A percentile compares a stretch with the other conserved stretches of the same genome.
Evolutionary conservation across 2,888 invertebrate species (phyloP).

Genomic region (Atrina japonica): DNA sequence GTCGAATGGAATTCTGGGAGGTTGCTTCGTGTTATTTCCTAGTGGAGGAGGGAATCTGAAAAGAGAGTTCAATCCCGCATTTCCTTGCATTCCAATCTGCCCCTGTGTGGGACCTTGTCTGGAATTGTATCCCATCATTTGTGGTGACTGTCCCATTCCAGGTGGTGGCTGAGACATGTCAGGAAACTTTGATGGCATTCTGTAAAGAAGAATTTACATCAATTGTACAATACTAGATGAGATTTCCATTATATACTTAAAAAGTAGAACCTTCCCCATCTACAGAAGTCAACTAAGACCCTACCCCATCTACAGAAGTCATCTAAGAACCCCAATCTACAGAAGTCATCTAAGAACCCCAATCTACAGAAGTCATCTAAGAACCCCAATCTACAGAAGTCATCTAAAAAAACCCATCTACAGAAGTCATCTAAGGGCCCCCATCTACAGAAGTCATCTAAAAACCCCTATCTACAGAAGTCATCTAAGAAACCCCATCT

Average conservation of each 20-base stretch:
- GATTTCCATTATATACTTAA: background rate
- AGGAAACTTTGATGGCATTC: constrained; percentile 24
- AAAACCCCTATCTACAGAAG: no score
- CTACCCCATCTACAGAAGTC: no score
- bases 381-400: no score
- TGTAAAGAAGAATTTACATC: background rate
- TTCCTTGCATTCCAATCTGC: constrained; percentile 10
- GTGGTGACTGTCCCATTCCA: background rate
- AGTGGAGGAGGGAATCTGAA: constrained; percentile 25
- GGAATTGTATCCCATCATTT: constrained; percentile 5
- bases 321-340: no score
- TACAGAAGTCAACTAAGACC: no score
- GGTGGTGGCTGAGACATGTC: constrained; percentile 11
- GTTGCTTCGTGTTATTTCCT: constrained; percentile 7
- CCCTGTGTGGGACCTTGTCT: background rate
- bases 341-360: no score
- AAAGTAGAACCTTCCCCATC: no score
- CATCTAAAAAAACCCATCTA: no score
- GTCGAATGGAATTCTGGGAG: constrained; percentile 15
- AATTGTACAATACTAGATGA: background rate
- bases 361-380: no score
- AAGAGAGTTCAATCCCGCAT: background rate
- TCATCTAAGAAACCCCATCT: no score
- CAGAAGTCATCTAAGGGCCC: no score
- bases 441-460: no score